Percentiles rank a stretch among this genome's conserved stretches.
Conservation (phyloP, 2,797 vertebrate genomes). For the Oryzias dopingdopingensis region DNA sequence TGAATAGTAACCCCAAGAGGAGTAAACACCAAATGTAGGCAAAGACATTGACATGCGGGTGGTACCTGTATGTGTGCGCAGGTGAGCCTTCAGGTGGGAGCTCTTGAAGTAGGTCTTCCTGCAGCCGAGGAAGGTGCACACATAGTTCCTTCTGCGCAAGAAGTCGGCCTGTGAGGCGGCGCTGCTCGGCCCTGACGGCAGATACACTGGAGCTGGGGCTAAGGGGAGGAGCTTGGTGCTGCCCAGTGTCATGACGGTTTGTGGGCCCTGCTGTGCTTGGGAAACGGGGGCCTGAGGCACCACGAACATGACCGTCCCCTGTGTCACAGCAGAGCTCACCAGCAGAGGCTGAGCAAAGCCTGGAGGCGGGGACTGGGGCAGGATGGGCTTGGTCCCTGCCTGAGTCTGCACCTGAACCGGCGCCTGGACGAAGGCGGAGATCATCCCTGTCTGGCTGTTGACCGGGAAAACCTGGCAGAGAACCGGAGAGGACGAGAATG, state of each 20-base stretch:
- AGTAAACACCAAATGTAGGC: no score
- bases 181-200: constrained; percentile 71
- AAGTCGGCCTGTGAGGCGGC: constrained; percentile 83
- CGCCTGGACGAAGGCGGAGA: constrained; percentile 86
- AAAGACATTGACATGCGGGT: not conserved
- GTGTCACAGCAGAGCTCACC: constrained; percentile 82
- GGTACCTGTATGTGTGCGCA: constrained; percentile 94
- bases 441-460: constrained; percentile 77
- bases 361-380: constrained; percentile 73
- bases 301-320: constrained; percentile 92
- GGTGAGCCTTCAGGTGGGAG: constrained; percentile 96
- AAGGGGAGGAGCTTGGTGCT: constrained; percentile 90
- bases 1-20: no score
- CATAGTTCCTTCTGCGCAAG: constrained; percentile 89
- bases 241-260: constrained; percentile 83
- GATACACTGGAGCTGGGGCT: constrained; percentile 89
- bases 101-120: constrained; percentile 99
- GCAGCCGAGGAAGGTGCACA: constrained; percentile 91
- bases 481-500: constrained; percentile 75
- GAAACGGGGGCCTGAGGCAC: constrained; percentile 83
- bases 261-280: constrained; percentile 61
- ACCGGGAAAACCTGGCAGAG: constrained; percentile 93
- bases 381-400: constrained; percentile 75
- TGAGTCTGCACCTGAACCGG: constrained; percentile 72
- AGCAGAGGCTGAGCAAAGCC: constrained; percentile 80